These are phyloP conservation scores for Oreochromis niloticus DNA, from an alignment of 2,113 vertebrate species.

Conservation along the genomic window DNA sequence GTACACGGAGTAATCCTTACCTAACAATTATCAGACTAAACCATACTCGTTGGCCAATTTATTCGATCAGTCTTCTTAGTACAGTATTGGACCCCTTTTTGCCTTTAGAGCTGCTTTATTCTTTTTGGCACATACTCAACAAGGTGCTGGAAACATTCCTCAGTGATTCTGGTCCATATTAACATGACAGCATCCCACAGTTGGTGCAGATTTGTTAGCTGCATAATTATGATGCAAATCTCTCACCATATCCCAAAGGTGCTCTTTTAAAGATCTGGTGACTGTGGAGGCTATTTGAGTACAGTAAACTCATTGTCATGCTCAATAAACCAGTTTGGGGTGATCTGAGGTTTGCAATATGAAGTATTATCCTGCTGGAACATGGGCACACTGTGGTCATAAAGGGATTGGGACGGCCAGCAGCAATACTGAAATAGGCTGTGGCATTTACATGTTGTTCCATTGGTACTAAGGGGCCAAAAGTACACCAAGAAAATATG, in stretches of 20 bases:
- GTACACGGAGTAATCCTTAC: not conserved
- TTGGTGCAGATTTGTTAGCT: not conserved
- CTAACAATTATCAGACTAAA: not conserved
- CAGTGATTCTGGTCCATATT: not conserved
- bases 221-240: not conserved
- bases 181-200: not conserved
- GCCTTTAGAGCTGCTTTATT: not conserved
- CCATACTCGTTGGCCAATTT: not conserved
- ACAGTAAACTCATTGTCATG: not conserved
- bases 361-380: not conserved
- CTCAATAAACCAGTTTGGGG: not conserved
- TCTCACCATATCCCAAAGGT: not conserved
- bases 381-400: fast-evolving
- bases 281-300: not conserved
- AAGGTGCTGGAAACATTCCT: not conserved
- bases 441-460: not conserved
- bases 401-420: not conserved
- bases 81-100: not conserved
- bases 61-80: not conserved
- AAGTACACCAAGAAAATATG: not conserved
- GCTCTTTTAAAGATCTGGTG: not conserved
- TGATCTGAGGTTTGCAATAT: not conserved
- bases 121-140: not conserved
- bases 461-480: not conserved
- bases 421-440: not conserved